A percentile compares a stretch with the other conserved stretches of the same genome.
Evolutionary conservation across 2,888 invertebrate genomes (phyloP).

Genomic region (Thera obeliscata): DNA sequence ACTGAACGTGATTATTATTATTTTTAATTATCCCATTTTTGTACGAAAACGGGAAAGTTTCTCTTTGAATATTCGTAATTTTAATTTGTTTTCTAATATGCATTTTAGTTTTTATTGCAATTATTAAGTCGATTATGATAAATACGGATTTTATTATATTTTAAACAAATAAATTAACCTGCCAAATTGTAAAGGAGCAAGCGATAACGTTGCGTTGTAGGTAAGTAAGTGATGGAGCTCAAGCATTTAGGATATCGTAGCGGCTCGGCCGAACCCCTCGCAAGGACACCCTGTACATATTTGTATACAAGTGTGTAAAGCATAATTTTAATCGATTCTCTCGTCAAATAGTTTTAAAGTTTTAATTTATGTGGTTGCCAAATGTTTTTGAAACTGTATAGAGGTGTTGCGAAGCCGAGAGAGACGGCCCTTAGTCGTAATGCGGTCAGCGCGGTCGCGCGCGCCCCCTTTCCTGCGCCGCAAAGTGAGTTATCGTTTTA

Average conservation of each 20-base stretch:
- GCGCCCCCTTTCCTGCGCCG: slow-evolving; percentile 63
- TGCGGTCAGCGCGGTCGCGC: slow-evolving; percentile 49
- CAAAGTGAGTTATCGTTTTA: slow-evolving; percentile 83
- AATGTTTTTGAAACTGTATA: slow-evolving; percentile 81
- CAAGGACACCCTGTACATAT: slow-evolving; percentile 75
- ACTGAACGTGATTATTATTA: slow-evolving; percentile 80
- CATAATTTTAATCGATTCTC: slow-evolving; percentile 83
- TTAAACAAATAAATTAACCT: slow-evolving; percentile 80
- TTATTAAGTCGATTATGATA: slow-evolving; percentile 75
- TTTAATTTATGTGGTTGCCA: slow-evolving; percentile 84
- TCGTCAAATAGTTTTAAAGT: slow-evolving; percentile 83
- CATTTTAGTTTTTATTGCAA: slow-evolving; percentile 82
- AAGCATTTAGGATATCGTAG: slow-evolving; percentile 76
- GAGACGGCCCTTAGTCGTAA: slow-evolving; percentile 61
- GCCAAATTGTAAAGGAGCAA: slow-evolving; percentile 81
- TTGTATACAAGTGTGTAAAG: slow-evolving; percentile 77
- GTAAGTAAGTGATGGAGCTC: slow-evolving; percentile 69
- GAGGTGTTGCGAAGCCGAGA: slow-evolving; percentile 64
- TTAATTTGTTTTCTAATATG: slow-evolving; percentile 80
- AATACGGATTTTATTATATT: slow-evolving; percentile 76
- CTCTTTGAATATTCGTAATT: slow-evolving; percentile 83
- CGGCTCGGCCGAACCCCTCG: slow-evolving; percentile 59
- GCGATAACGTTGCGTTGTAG: slow-evolving; percentile 68
- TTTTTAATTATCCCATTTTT: slow-evolving; percentile 75
- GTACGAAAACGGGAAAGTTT: slow-evolving; percentile 69